Conservation (phyloP, 2,113 vertebrate species). For the Megaceryle maxima region DNA sequence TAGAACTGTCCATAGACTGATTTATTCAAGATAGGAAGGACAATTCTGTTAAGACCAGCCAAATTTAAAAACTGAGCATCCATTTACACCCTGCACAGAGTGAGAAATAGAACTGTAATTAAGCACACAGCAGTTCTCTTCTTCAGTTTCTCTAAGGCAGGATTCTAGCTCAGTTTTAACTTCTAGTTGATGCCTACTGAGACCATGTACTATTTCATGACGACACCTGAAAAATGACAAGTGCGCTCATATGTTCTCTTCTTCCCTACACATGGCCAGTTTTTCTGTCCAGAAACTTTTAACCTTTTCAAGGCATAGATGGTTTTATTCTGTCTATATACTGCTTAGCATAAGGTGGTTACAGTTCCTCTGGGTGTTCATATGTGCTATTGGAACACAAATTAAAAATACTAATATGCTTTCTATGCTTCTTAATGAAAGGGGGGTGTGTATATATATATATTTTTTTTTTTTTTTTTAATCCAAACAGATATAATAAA, state of each 20-base stretch:
- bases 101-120: not conserved
- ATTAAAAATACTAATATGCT: not conserved
- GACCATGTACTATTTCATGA: not conserved
- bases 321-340: not conserved
- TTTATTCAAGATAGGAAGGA: conserved; percentile 46
- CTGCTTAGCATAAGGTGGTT: not conserved
- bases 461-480: too few relatives aligned
- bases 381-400: fast-evolving
- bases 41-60: not conserved
- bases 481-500: not conserved
- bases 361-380: not conserved
- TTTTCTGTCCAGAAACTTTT: not conserved
- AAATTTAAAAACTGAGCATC: not conserved
- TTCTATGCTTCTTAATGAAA: not conserved
- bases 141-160: not conserved
- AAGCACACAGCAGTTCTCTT: not conserved
- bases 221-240: not conserved
- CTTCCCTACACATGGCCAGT: not conserved
- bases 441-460: too few relatives aligned
- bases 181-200: not conserved
- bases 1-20: conserved; percentile 17
- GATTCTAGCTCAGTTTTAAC: not conserved
- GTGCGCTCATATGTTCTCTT: not conserved
- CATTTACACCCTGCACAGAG: not conserved
- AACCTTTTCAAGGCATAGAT: not conserved